A percentile compares a stretch with the other conserved stretches of the same genome.
phyloP scores from a whole-genome alignment of 2,113 vertebrate genomes.

The Larimichthys crocea region DNA sequence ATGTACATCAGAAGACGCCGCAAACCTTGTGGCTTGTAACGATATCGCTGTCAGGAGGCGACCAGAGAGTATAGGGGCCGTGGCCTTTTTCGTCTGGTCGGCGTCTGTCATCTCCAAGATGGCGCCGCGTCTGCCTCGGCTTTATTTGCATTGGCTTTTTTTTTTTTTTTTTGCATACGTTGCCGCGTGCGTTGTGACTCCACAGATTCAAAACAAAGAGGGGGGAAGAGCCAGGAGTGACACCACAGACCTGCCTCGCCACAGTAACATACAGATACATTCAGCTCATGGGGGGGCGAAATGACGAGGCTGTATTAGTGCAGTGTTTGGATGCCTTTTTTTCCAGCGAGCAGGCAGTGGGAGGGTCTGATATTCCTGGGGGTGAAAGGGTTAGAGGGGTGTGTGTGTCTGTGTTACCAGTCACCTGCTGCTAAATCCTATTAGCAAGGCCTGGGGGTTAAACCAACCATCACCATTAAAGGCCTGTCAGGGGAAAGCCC shows the following conservation, averaged over 20 bases:
- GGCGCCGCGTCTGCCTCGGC: constrained; percentile 60
- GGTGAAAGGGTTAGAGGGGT: constrained; percentile 81
- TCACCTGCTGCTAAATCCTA: constrained; percentile 86
- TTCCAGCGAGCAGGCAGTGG: constrained; percentile 69
- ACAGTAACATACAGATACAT: constrained; percentile 34
- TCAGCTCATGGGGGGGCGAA: constrained; percentile 40
- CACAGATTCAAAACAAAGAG: constrained; percentile 64
- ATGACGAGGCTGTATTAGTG: constrained; percentile 64
- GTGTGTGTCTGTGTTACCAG: constrained; percentile 81
- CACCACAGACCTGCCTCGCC: constrained; percentile 39
- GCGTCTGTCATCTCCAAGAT: constrained; percentile 78
- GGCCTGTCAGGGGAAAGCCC: constrained; percentile 84
- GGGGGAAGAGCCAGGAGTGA: constrained; percentile 54
- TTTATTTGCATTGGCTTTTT: constrained; percentile 73
- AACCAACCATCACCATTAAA: constrained; percentile 85
- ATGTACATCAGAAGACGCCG: constrained; percentile 21
- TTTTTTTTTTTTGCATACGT: constrained; percentile 57
- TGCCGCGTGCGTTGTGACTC: constrained; percentile 62
- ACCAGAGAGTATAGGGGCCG: constrained; percentile 60
- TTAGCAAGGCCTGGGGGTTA: constrained; percentile 84
- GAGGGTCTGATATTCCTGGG: constrained; percentile 76
- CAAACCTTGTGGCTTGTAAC: constrained; percentile 53
- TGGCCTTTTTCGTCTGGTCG: constrained; percentile 76
- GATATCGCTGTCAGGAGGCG: constrained; percentile 57
- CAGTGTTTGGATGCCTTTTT: constrained; percentile 56